A percentile compares a stretch with the other conserved stretches of the same genome.
These are phyloP conservation scores for Hirtodrosophila cameraria DNA, from an alignment of 2,888 invertebrate genomes.

Conservation along the genomic window DNA sequence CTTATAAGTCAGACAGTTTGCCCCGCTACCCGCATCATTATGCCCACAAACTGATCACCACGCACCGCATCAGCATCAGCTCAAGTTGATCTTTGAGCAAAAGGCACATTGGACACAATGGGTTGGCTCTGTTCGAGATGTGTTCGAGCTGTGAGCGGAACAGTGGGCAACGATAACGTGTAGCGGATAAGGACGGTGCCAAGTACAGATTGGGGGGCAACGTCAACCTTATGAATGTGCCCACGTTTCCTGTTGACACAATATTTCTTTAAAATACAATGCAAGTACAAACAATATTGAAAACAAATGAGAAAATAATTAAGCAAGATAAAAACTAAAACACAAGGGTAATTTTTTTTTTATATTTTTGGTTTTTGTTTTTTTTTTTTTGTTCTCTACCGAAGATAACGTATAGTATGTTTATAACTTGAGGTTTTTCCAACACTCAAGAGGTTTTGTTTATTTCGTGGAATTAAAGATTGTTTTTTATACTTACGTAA, in stretches of 20 bases:
- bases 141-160: conserved; percentile 52
- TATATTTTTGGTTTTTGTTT: conserved; percentile 7
- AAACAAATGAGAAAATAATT: conserved; percentile 58
- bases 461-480: conserved; percentile 41
- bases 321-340: conserved; percentile 44
- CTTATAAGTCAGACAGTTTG: not conserved
- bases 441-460: conserved; percentile 47
- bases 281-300: conserved; percentile 18
- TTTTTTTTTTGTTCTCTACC: conserved; percentile 10
- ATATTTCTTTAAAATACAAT: conserved; percentile 16
- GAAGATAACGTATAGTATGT: conserved; percentile 20
- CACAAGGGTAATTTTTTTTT: conserved; percentile 20
- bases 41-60: conserved; percentile 4
- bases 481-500: conserved; percentile 48
- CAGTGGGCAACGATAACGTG: conserved; percentile 62
- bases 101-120: conserved; percentile 45
- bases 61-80: conserved; percentile 15
- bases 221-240: conserved; percentile 59
- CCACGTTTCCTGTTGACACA: conserved; percentile 74
- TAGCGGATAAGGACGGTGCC: conserved; percentile 48
- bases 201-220: conserved; percentile 30
- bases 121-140: conserved; percentile 32
- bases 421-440: conserved; percentile 43
- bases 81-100: conserved; percentile 49
- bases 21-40: not conserved